phyloP scores from a whole-genome alignment of 2,888 invertebrate genomes.

The Branchipolynoe longqiensis region DNA sequence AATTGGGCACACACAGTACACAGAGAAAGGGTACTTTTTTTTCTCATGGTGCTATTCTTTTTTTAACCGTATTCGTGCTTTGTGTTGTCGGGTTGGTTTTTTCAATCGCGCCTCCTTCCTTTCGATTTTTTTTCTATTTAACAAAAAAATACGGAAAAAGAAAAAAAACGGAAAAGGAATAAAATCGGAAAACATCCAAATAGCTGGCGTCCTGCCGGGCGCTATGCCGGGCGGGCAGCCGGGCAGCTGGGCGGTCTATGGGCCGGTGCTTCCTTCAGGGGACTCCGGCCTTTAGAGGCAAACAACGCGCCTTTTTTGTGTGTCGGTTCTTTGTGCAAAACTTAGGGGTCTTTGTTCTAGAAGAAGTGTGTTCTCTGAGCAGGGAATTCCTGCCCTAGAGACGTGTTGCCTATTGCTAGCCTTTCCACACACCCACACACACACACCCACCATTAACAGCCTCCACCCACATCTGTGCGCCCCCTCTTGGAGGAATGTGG shows the following conservation, averaged over 20 bases:
- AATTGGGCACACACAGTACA: slow-evolving; percentile 60
- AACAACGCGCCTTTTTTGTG: background rate
- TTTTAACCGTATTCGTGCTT: slow-evolving; percentile 58
- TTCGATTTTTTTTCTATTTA: no score
- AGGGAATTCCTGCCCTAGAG: no score
- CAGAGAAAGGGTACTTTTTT: slow-evolving; percentile 60
- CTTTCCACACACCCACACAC: no score
- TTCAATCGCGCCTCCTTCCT: slow-evolving; percentile 48
- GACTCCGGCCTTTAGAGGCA: background rate
- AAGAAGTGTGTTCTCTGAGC: no score
- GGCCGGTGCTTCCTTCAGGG: background rate
- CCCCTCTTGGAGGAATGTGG: no score
- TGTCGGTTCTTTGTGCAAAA: slow-evolving; percentile 38
- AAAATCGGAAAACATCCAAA: background rate
- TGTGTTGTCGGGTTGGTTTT: slow-evolving; percentile 52
- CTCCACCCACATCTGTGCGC: no score
- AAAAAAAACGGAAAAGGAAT: background rate
- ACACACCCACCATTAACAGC: no score
- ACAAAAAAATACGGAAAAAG: background rate
- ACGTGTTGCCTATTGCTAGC: no score
- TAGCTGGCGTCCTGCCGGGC: no score
- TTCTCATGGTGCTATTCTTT: slow-evolving; percentile 61
- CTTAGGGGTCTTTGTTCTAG: background rate
- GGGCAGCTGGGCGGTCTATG: background rate
- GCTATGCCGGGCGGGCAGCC: background rate